Evolutionary conservation across 2,113 vertebrate genomes (phyloP).

Genomic region (Neogale vison): DNA sequence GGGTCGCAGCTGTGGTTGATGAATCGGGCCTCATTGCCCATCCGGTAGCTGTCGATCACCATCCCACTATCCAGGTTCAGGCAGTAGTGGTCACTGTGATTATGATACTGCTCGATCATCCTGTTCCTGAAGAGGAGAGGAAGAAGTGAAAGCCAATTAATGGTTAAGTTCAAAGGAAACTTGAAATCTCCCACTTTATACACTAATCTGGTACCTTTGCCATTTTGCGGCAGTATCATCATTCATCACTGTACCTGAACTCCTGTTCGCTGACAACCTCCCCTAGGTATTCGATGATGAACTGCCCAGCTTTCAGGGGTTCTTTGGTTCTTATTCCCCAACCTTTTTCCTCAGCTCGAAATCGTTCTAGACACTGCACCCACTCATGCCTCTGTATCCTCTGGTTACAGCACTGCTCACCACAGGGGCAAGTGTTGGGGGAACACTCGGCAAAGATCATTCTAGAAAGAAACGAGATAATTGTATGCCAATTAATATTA

Average conservation of each 20-base stretch:
- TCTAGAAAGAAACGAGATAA: constrained; percentile 80
- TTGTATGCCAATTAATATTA: background rate
- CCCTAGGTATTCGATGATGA: constrained; percentile 99
- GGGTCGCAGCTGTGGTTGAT: constrained; percentile 99
- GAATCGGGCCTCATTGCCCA: constrained; percentile 99
- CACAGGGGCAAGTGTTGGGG: constrained; percentile 94
- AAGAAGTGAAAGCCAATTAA: constrained; percentile 29
- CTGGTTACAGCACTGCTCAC: constrained; percentile 96
- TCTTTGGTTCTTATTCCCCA: constrained; percentile 99
- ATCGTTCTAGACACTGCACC: constrained; percentile 98
- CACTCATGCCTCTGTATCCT: constrained; percentile 97
- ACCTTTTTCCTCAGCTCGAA: constrained; percentile 97
- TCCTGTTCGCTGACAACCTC: constrained; percentile 99
- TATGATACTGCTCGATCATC: constrained; percentile 96
- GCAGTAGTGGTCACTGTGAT: constrained; percentile 99
- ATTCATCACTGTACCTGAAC: constrained; percentile 89
- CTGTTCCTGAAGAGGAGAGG: constrained; percentile 82
- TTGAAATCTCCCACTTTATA: background rate
- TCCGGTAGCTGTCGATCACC: constrained; percentile 99
- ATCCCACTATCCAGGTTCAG: constrained; percentile 98
- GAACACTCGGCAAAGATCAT: constrained; percentile 99
- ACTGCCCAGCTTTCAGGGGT: constrained; percentile 93
- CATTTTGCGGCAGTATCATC: background rate
- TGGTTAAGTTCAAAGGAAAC: constrained; percentile 5
- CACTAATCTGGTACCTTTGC: background rate